These are phyloP conservation scores for Ceyx melanurus DNA, from an alignment of 2,113 vertebrate genomes.

Conservation along the genomic window DNA sequence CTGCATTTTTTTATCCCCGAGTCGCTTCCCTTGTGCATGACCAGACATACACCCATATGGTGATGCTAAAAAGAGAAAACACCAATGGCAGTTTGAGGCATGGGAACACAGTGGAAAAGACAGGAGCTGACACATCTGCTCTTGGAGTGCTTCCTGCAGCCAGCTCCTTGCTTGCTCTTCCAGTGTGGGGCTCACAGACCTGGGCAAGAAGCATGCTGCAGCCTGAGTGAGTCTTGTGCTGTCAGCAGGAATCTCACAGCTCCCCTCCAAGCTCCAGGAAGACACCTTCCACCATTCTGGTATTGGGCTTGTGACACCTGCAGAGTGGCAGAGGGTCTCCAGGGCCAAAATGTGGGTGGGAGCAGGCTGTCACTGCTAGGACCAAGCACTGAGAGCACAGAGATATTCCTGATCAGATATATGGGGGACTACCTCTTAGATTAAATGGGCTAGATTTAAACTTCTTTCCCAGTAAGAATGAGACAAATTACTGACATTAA, in stretches of 20 bases:
- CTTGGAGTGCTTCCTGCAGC: neutral
- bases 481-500: neutral
- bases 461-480: neutral
- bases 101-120: neutral
- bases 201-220: neutral
- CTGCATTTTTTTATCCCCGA: neutral
- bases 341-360: neutral
- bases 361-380: neutral
- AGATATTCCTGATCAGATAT: neutral
- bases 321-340: neutral
- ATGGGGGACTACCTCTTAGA: neutral
- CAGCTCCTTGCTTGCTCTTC: neutral
- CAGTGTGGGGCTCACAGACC: neutral
- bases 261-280: neutral
- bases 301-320: neutral
- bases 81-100: neutral
- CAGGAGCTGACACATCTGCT: neutral
- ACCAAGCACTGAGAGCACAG: neutral
- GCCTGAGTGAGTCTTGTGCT: neutral
- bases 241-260: neutral
- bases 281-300: neutral
- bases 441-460: neutral
- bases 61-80: neutral
- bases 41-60: neutral
- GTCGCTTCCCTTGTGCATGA: neutral